Evolutionary conservation across 2,113 vertebrate genomes (phyloP), one percentile per base, ranked within the genome.

Genomic region (Ictidomys tridecemlineatus): DNA sequence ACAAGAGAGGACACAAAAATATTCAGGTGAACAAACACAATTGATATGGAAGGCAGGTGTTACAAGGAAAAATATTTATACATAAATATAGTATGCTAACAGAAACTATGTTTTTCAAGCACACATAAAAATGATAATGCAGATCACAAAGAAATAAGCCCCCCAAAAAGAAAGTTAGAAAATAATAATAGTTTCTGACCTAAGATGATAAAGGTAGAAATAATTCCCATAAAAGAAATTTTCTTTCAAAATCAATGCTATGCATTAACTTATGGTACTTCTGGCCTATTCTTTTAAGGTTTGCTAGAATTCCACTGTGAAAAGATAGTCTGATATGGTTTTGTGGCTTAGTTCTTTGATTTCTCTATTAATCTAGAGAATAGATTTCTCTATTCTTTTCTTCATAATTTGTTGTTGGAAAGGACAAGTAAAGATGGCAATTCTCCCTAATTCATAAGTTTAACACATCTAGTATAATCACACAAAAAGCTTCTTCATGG

Each of bases 181-280:
- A 45, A 45, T 45, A 96, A 69, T 42, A 96, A 69, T 42, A 53
- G 37, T 58, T 69, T 93, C 39, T 92, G 72, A 89, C 69, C 32
- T 24, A 93, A 85, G 74, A 86, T 45, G 63, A 53, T 83, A 93
- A 73, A 97, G 93, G 26, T 67, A 73, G 65, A 74, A 91, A 76
- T 30, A 91, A 91, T 48, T 88, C 48, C 78, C 22, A 74, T 32
- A 20, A 42, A 84, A 85, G 51, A 84, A 45, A 69, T 32, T 39
- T 37, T 51, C n/a, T 26, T 85, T 80, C 30, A 72, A 94, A 95
- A 74, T 67, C 61, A 93, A 20, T 74, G 39, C 1, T 73, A 73
- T 5, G 1, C 26, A 85, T 53, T 63, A 58, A 73, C 18, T 88
- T 61, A 69, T 18, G 18, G 72, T 45, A 42, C 39, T 77, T 95